phyloP scores from a whole-genome alignment of 2,888 invertebrate genomes.

The Lottia gigantea region DNA sequence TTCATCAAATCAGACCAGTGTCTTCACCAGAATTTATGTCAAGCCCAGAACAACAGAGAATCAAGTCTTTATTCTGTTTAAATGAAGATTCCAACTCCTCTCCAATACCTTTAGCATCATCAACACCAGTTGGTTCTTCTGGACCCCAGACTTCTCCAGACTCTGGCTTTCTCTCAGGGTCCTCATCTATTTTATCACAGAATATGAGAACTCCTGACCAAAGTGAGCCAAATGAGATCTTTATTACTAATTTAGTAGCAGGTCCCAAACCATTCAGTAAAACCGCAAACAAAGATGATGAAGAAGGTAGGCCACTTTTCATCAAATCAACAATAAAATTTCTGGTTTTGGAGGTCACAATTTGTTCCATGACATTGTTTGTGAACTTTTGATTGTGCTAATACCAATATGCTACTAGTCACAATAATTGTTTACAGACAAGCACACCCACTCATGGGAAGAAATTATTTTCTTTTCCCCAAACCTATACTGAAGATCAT shows the following conservation, averaged over 20 bases:
- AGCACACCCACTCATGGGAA: no score
- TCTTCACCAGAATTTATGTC: constrained; percentile 8
- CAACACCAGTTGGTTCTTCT: constrained; percentile 17
- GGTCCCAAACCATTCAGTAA: neutral
- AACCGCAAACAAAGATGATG: no score
- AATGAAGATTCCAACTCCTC: neutral
- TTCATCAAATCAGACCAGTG: neutral
- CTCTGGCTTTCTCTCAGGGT: constrained; percentile 16
- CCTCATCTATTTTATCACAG: constrained; percentile 6
- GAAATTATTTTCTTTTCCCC: no score
- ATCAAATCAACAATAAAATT: no score
- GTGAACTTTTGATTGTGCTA: no score
- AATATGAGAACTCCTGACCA: neutral
- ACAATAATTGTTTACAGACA: no score
- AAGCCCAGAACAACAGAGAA: neutral
- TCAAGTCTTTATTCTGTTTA: neutral
- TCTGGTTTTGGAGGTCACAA: no score
- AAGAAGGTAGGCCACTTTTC: no score
- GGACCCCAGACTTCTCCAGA: constrained; percentile 10
- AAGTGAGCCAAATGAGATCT: neutral
- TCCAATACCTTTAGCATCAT: constrained; percentile 16
- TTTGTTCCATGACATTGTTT: no score
- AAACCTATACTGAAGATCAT: no score
- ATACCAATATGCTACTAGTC: no score
- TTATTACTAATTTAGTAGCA: constrained; percentile 1